Conservation (phyloP, 2,888 invertebrate species). For the Brachynemurus nebulosus region DNA sequence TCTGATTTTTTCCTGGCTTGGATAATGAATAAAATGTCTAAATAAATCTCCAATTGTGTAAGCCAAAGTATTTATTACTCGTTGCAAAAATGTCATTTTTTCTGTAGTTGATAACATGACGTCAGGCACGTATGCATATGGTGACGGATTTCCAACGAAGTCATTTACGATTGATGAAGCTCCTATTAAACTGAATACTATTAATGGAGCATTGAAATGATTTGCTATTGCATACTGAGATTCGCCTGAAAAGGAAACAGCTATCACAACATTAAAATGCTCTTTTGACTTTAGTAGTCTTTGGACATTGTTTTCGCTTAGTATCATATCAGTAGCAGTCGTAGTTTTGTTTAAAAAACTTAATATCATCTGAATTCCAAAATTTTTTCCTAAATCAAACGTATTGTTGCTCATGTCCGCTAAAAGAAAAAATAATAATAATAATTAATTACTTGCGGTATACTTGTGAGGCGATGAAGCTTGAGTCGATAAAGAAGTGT, state of each 20-base stretch:
- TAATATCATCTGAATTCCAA: too few relatives aligned
- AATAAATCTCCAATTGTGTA: background rate
- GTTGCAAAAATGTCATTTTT: constrained; percentile 5
- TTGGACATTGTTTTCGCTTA: constrained; percentile 19
- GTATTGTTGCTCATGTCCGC: constrained; percentile 2
- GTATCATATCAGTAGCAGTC: constrained; percentile 15
- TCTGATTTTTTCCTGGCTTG: constrained; percentile 16
- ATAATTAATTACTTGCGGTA: too few relatives aligned
- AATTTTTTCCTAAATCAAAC: too few relatives aligned
- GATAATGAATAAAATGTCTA: background rate
- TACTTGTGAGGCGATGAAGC: too few relatives aligned
- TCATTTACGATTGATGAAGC: constrained; percentile 18
- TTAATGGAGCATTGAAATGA: constrained; percentile 20
- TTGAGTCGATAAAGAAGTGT: too few relatives aligned
- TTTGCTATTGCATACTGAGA: constrained; percentile 19
- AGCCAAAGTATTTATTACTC: background rate
- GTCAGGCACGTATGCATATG: constrained; percentile 17
- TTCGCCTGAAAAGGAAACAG: constrained; percentile 23
- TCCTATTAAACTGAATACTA: constrained; percentile 18
- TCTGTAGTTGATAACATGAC: background rate
- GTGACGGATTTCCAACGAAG: constrained; percentile 21
- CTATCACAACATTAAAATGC: constrained; percentile 24
- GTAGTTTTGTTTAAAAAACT: too few relatives aligned
- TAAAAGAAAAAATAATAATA: background rate
- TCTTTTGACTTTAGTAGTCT: constrained; percentile 21